A percentile compares a stretch with the other conserved stretches of the same genome.
phyloP scores from a whole-genome alignment of 2,113 vertebrate genomes.

The Peromyscus maniculatus region DNA sequence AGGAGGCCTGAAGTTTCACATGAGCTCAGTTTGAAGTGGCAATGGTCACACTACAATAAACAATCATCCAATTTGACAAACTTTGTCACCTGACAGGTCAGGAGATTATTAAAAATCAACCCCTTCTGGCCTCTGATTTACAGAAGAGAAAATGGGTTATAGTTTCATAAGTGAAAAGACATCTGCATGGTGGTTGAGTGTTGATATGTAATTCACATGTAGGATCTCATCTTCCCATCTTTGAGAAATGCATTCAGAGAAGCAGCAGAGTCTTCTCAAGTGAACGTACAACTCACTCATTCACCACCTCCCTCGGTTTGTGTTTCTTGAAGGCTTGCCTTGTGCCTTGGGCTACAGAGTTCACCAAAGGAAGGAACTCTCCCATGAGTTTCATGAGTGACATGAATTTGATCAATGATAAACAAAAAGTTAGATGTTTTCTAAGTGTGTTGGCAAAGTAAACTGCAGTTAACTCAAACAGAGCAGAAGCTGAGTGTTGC shows the following conservation, averaged over 20 bases:
- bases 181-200: background rate
- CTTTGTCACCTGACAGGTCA: conserved; percentile 19
- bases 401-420: conserved; percentile 39
- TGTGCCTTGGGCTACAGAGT: background rate
- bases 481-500: conserved; percentile 10
- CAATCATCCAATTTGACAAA: conserved; percentile 7
- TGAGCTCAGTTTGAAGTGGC: conserved; percentile 72
- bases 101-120: background rate
- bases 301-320: background rate
- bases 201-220: conserved; percentile 46
- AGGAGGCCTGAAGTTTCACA: conserved; percentile 77
- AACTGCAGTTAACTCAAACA: background rate
- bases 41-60: conserved; percentile 64
- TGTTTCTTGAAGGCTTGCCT: conserved; percentile 12
- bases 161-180: conserved; percentile 52
- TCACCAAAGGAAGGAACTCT: background rate
- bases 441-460: background rate
- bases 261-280: background rate
- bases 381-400: background rate
- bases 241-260: background rate
- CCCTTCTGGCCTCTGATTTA: conserved; percentile 19
- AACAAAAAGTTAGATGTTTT: background rate
- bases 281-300: background rate
- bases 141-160: conserved; percentile 18
- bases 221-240: background rate